phyloP scores from a whole-genome alignment of 2,888 invertebrate genomes.

The Lordiphosa fenestrarum region DNA sequence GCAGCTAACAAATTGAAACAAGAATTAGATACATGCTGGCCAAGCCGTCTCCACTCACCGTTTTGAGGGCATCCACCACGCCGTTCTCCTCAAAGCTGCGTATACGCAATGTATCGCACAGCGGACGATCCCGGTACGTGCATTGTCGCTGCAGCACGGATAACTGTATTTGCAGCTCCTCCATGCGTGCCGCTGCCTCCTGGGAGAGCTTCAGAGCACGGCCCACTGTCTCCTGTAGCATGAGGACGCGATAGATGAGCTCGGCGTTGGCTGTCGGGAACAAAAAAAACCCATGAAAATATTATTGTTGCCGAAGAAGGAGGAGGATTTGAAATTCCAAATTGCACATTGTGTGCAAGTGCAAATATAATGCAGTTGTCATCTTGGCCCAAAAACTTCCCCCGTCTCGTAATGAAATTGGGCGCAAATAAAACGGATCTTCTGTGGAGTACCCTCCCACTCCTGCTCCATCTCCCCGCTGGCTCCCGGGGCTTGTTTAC shows the following conservation, averaged over 20 bases:
- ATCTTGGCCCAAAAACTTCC: slow-evolving; percentile 9
- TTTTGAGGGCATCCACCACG: slow-evolving; percentile 79
- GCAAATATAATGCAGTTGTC: slow-evolving; percentile 55
- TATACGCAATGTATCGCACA: slow-evolving; percentile 89
- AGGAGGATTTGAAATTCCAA: slow-evolving; percentile 35
- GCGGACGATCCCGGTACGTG: slow-evolving; percentile 85
- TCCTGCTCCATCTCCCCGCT: too few species aligned
- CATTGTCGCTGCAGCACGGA: slow-evolving; percentile 84
- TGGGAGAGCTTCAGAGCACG: slow-evolving; percentile 79
- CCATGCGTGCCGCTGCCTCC: slow-evolving; percentile 80
- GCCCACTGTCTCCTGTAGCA: slow-evolving; percentile 79
- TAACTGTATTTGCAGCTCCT: slow-evolving; percentile 80
- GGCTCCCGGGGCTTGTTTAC: too few species aligned
- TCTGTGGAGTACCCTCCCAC: too few species aligned
- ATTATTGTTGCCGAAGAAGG: slow-evolving; percentile 32
- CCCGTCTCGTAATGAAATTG: slow-evolving; percentile 1
- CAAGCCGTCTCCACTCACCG: slow-evolving; percentile 63
- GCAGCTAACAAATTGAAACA: slow-evolving; percentile 72
- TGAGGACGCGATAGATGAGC: slow-evolving; percentile 79
- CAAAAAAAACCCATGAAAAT: slow-evolving; percentile 40
- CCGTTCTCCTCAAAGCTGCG: slow-evolving; percentile 84
- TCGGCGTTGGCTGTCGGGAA: slow-evolving; percentile 77
- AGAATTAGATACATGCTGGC: slow-evolving; percentile 28
- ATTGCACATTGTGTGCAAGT: slow-evolving; percentile 64
- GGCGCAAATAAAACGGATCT: too few species aligned